Percentiles rank a stretch among this genome's conserved stretches.
phyloP scores from a whole-genome alignment of 2,113 vertebrate genomes.

The Zosterops hypoxanthus region DNA sequence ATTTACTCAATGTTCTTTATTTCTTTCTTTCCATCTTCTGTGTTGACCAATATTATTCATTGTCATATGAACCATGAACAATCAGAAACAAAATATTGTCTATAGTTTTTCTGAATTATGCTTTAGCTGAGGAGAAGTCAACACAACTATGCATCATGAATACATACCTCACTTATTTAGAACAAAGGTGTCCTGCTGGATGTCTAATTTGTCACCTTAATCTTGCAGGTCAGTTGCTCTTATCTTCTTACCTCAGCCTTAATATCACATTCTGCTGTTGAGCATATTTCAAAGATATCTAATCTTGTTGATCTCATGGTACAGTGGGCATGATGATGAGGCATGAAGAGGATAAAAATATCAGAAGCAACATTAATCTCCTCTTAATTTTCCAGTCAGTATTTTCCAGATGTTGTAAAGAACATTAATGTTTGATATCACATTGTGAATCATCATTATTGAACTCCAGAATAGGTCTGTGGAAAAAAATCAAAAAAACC shows the following conservation, averaged over 20 bases:
- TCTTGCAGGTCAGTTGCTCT: conserved; percentile 28
- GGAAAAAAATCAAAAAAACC: not conserved
- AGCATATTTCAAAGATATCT: conserved; percentile 16
- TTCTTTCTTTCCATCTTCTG: not conserved
- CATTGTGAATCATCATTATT: conserved; percentile 36
- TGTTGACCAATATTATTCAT: not conserved
- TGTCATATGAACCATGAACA: not conserved
- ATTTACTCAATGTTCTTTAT: not conserved
- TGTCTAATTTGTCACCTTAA: not conserved
- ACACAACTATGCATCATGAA: not conserved
- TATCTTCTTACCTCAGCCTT: not conserved
- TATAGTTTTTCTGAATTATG: not conserved
- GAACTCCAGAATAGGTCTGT: not conserved
- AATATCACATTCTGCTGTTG: not conserved
- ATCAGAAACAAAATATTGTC: not conserved
- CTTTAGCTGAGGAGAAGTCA: not conserved
- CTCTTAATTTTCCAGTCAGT: conserved; percentile 49
- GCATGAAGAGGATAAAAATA: conserved; percentile 46
- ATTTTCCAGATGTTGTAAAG: conserved; percentile 58
- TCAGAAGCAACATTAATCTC: conserved; percentile 49
- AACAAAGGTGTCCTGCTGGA: not conserved
- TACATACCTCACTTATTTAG: not conserved
- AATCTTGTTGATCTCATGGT: conserved; percentile 61
- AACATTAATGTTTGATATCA: conserved; percentile 27
- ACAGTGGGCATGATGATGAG: conserved; percentile 44